Percentiles rank a stretch among this genome's conserved stretches.
These are phyloP conservation scores for Lasioglossum zephyrum DNA, from an alignment of 2,888 invertebrate genomes.

Conservation along the genomic window DNA sequence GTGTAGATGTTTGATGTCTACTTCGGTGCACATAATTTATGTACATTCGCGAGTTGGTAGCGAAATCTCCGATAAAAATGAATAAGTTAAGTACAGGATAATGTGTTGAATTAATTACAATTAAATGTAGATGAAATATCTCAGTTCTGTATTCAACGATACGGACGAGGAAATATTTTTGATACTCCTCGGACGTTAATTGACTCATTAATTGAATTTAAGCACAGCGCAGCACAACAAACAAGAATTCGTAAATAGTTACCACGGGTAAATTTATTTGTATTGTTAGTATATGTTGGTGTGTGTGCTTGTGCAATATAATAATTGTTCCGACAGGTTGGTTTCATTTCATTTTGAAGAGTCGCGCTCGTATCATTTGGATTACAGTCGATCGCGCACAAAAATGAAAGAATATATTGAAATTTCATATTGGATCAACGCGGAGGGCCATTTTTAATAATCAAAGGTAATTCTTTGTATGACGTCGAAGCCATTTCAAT, in stretches of 20 bases:
- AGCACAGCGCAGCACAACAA: not conserved
- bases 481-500: not conserved
- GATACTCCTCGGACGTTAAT: not conserved
- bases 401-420: not conserved
- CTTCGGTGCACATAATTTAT: not conserved
- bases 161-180: not conserved
- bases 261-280: not conserved
- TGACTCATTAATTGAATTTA: not conserved
- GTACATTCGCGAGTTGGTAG: not conserved
- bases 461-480: not conserved
- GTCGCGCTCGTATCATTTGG: not conserved
- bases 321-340: not conserved
- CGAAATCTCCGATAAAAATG: not conserved
- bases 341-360: not conserved
- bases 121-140: not conserved
- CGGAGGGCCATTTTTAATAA: not conserved
- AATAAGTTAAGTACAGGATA: not conserved
- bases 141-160: not conserved
- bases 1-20: not conserved
- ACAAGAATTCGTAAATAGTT: not conserved
- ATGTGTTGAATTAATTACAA: not conserved
- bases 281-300: not conserved
- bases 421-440: not conserved
- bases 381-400: slow-evolving; percentile 1
- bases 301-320: not conserved